phyloP scores from a whole-genome alignment of 2,797 vertebrate genomes.

The Staurois parvus region DNA sequence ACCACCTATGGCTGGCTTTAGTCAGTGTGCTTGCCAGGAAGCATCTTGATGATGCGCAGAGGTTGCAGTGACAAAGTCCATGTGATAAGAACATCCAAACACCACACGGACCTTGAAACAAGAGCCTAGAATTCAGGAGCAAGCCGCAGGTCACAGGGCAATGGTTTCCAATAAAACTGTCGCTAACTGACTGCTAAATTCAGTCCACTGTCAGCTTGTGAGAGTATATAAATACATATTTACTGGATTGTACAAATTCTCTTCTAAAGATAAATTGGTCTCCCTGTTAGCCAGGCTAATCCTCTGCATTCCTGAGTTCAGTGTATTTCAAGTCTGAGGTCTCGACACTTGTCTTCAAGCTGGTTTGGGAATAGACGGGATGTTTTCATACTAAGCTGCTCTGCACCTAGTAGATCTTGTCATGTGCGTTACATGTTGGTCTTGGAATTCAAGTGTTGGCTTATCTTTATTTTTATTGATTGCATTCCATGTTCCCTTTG shows the following conservation, averaged over 20 bases:
- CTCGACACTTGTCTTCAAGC: constrained; percentile 41
- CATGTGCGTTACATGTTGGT: constrained; percentile 39
- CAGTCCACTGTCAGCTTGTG: not conserved
- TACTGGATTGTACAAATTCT: constrained; percentile 47
- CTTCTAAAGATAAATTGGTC: constrained; percentile 45
- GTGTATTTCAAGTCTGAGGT: constrained; percentile 30
- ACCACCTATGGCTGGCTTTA: no score
- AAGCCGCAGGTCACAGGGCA: not conserved
- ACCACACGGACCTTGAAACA: not conserved
- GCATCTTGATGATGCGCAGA: no score
- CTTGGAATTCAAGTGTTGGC: constrained; percentile 51
- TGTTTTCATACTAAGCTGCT: constrained; percentile 58
- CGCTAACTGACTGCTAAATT: not conserved
- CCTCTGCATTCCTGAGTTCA: constrained; percentile 40
- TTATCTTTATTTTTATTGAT: constrained; percentile 25
- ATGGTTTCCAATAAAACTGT: constrained; percentile 15
- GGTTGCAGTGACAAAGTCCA: no score
- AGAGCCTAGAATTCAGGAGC: not conserved
- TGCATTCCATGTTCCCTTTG: constrained; percentile 56
- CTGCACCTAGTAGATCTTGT: constrained; percentile 52
- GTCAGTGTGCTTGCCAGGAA: no score
- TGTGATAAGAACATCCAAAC: not conserved
- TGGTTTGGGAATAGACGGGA: constrained; percentile 8
- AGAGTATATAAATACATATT: constrained; percentile 37
- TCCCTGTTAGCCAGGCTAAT: not conserved